Percentiles rank a stretch among this genome's conserved stretches.
Conservation (phyloP, 1,140 invertebrate species). For the Cyphomyrmex costatus region DNA sequence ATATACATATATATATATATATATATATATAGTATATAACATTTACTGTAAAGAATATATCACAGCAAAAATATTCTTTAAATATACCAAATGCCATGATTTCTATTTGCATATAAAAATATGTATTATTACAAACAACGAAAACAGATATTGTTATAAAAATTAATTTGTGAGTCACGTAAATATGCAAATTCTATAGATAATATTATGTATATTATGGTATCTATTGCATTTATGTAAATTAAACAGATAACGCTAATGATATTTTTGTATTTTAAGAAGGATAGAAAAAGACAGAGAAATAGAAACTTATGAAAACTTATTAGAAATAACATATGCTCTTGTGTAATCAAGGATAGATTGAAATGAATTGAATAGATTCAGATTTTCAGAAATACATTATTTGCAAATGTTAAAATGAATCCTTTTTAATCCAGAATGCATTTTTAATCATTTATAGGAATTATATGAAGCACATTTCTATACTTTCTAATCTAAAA, state of each 20-base stretch:
- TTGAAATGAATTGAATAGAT: too few relatives aligned
- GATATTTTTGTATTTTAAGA: neutral
- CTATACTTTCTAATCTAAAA: too few relatives aligned
- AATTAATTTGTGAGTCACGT: neutral
- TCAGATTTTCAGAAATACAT: too few relatives aligned
- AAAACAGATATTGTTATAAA: neutral
- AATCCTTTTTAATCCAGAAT: too few relatives aligned
- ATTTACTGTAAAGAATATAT: neutral
- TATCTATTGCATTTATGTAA: slow-evolving; percentile 54
- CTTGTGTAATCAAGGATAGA: too few relatives aligned
- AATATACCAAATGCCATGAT: neutral
- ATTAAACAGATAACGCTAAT: neutral
- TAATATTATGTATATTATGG: neutral
- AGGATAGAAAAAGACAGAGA: neutral
- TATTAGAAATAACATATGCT: neutral
- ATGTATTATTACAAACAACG: too few relatives aligned
- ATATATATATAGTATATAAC: too few relatives aligned
- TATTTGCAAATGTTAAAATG: too few relatives aligned
- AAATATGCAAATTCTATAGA: slow-evolving; percentile 17
- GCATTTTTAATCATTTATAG: too few relatives aligned
- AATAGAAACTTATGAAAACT: neutral
- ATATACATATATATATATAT: too few relatives aligned
- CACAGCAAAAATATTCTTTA: neutral
- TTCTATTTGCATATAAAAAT: neutral
- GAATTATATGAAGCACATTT: too few relatives aligned